Base-by-base conservation (phyloP, 2,113 vertebrate genomes). In the Bubo scandiacus region DNA sequence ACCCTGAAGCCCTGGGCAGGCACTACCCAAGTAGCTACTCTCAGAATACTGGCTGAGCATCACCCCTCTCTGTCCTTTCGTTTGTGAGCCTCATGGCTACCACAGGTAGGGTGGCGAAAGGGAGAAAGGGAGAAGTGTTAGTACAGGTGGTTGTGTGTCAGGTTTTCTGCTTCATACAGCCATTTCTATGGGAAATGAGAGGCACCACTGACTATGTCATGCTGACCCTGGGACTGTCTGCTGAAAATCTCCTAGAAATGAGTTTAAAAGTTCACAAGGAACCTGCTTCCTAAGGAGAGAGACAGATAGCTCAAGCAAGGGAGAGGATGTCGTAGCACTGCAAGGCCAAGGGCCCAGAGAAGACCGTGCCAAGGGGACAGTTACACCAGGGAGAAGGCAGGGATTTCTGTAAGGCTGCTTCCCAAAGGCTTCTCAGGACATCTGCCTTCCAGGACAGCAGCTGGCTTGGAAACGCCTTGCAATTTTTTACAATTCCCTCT, bases 281-380 rank as follows among this genome's bases (percentile, higher is more conserved):
- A n/a, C 15, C 5, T 77, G 51, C 15, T 75, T 75, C 40, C 16
- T 52, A 61, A 65, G 55, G 51, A 49, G 59, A 30, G 68, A 71
- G 51, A 36, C 30, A 38, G 55, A 34, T 2, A 65, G 32, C 52
- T 74, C 3, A 1, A 34, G 23, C 45, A 74, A n/a, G 13, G 13
- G 29, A 61, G 49, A 61, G 61, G 34, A 72, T 34, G 7, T 23
- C 5, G 5, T 1, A 51, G 15, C 8, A 16, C 30, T 71, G 38
- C 29, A 45, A 52, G 51, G 57, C 23, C 3, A 5, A 70, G 45
- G 29, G 15, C 15, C 51, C 57, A n/a, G 9, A 72, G n/a, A 32
- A 75, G n/a, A 62, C 9, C 0, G 0, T 0, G 1, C 11, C 27
- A 52, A 38, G 22, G 27, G 29, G 34, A 12, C 9, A 79, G 15